Percentiles rank a stretch among this genome's conserved stretches.
phyloP scores from a whole-genome alignment of 1,140 invertebrate genomes.

The Littorina saxatilis region DNA sequence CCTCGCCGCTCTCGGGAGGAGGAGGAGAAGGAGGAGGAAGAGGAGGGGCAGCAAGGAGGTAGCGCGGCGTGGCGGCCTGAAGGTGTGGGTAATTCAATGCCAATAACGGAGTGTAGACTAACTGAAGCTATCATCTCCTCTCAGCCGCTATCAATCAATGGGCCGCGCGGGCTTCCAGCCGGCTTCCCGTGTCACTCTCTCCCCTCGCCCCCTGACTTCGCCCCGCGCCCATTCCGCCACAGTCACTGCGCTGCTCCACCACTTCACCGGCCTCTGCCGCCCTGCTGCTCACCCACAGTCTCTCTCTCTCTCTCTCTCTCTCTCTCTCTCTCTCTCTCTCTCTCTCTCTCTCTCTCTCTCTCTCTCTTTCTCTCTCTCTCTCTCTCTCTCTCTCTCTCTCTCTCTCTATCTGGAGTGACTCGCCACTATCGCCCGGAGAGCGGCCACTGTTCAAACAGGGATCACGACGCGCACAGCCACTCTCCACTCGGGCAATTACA shows the following conservation, averaged over 20 bases:
- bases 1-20: neutral
- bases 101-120: conserved; percentile 25
- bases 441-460: conserved; percentile 25
- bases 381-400: too few species aligned
- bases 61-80: neutral
- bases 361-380: too few species aligned
- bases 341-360: too few species aligned
- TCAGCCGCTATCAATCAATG: conserved; percentile 25
- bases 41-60: neutral
- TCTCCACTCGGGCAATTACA: conserved; percentile 22
- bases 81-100: conserved; percentile 25
- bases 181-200: neutral
- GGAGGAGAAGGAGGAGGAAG: neutral
- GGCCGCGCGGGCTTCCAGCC: neutral
- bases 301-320: too few species aligned
- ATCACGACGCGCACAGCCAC: conserved; percentile 9
- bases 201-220: neutral
- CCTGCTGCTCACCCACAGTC: too few species aligned
- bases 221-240: conserved; percentile 13
- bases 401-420: too few species aligned
- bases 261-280: too few species aligned
- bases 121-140: conserved; percentile 30
- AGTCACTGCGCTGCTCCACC: too few species aligned
- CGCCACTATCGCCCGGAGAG: neutral
- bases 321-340: too few species aligned